Evolutionary conservation across 2,113 vertebrate genomes (phyloP), one percentile per base, ranked within the genome.

Genomic region (Oplegnathus fasciatus): DNA sequence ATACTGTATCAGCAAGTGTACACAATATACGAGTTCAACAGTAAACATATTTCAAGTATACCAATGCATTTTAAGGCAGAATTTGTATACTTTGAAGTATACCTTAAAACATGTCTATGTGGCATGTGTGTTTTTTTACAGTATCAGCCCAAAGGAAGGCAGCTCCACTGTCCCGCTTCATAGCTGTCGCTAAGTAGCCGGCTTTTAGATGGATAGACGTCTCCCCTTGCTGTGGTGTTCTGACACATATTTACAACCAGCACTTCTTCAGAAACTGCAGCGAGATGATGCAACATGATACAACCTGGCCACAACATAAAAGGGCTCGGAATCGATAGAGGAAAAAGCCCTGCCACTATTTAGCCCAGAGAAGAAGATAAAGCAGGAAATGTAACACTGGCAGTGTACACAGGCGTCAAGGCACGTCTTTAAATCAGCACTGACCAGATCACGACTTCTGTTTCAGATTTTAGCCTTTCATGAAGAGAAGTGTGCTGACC

Each of bases 101-200:
- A 9, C 9, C 2, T 42, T 67, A 30, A 6, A 40, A 32, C 54
- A 44, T 14, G 17, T 9, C 44, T 40, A 7, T 60, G 61, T 17
- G 15, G 61, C 46, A 26, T 44, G 22, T 24, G 5, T 22, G 4
- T n/a, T 76, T 70, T 76, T 78, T 52, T 37, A 75, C 13, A 37
- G 37, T n/a, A 28, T 54, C 44, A 34, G 69, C 44, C 37, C 26
- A 48, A 52, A 5, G 7, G 18, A 68, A 34, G 55, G 55, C 14
- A 10, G 9, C 42, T 80, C 14, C 18, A 72, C 32, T 1, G 46
- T 42, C 44, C 42, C 17, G 44, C 62, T 77, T 80, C 42, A 44
- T 37, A 46, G 65, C 74, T 86, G 86, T 79, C 84, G 82, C 86
- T 77, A 64, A 44, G 81, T 68, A 82, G 84, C 75, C 46, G 18